Percentiles rank a stretch among this genome's conserved stretches.
phyloP scores from a whole-genome alignment of 2,797 vertebrate genomes.

The Acanthiza pusilla region DNA sequence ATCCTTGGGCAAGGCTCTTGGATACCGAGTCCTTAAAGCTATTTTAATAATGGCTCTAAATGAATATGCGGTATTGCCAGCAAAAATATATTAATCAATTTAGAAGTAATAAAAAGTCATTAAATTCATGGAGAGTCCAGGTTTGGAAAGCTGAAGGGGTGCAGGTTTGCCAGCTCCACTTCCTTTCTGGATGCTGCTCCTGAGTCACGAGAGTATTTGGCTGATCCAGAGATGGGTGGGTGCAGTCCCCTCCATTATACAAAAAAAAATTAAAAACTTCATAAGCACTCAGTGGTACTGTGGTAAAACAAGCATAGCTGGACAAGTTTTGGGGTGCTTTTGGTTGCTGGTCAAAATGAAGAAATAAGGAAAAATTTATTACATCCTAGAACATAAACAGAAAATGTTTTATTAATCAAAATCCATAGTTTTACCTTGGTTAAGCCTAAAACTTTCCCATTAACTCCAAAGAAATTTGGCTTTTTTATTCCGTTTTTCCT shows the following conservation, averaged over 20 bases:
- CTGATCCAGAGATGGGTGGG: neutral
- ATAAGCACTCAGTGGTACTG: accelerated
- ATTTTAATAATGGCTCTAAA: neutral
- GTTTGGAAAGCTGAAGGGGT: neutral
- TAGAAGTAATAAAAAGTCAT: neutral
- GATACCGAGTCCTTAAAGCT: neutral
- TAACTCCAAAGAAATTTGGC: neutral
- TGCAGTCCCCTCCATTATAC: neutral
- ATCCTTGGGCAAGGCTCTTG: neutral
- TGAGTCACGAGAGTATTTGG: neutral
- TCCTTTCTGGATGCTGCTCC: neutral
- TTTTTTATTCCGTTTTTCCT: neutral
- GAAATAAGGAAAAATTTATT: neutral
- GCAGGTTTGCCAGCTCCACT: neutral
- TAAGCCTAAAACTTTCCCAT: neutral
- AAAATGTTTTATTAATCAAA: neutral
- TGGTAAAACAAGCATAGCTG: neutral
- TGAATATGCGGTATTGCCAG: neutral
- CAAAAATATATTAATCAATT: neutral
- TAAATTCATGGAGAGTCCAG: neutral
- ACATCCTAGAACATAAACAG: neutral
- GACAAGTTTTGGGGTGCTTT: neutral
- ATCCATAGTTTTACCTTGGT: neutral
- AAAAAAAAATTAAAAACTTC: neutral
- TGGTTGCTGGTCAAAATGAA: neutral